A percentile compares a stretch with the other conserved stretches of the same genome.
Conservation (phyloP, 2,113 vertebrate genomes). For the Helogale parvula region DNA sequence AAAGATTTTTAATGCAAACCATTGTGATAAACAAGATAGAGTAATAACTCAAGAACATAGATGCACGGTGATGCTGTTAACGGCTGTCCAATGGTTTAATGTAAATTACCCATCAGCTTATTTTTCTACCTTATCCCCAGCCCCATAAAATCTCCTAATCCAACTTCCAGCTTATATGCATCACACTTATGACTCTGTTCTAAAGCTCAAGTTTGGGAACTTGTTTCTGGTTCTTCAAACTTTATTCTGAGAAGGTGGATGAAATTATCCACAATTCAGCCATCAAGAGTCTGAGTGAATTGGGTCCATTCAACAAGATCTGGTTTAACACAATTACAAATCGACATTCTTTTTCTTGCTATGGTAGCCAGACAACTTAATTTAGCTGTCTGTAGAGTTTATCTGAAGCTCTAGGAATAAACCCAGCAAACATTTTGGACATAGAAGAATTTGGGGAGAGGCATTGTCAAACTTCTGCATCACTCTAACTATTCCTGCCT, state of each 20-base stretch:
- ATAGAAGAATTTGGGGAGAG: not conserved
- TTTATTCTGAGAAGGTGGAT: not conserved
- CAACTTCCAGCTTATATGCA: not conserved
- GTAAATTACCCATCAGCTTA: not conserved
- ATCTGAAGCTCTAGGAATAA: not conserved
- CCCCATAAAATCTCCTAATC: not conserved
- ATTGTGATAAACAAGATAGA: not conserved
- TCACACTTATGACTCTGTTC: not conserved
- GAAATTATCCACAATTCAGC: not conserved
- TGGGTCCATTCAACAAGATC: not conserved
- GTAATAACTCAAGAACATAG: not conserved
- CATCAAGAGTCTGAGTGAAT: not conserved
- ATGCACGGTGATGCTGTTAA: not conserved
- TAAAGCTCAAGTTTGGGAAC: not conserved
- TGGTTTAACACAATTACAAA: not conserved
- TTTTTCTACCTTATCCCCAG: fast-evolving
- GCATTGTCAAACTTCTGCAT: not conserved
- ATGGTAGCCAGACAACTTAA: not conserved
- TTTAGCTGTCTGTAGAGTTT: conserved; percentile 1
- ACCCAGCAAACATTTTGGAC: not conserved
- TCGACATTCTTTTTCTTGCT: not conserved
- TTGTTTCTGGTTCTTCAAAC: not conserved
- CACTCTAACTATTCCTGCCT: not conserved
- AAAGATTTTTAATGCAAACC: not conserved
- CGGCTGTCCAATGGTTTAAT: not conserved